Percentiles rank a stretch among this genome's conserved stretches.
These are phyloP conservation scores for Caenorhabditis wallacei DNA, from an alignment of 2,888 invertebrate species.

Conservation along the genomic window DNA sequence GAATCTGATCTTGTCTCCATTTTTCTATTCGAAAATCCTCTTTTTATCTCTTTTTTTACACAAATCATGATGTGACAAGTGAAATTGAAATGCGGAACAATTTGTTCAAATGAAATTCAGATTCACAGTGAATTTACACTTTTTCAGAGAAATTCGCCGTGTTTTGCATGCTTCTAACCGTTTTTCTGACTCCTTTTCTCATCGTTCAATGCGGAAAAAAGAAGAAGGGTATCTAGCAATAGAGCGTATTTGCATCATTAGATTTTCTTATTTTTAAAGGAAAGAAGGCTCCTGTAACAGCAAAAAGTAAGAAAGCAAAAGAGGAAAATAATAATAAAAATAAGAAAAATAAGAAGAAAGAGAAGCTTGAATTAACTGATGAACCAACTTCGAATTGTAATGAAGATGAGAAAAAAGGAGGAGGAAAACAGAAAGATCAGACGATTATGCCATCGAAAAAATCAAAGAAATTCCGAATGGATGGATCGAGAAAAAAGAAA, in stretches of 20 bases:
- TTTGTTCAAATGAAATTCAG: slow-evolving; percentile 9
- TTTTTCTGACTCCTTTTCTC: slow-evolving; percentile 21
- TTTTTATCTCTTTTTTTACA: not conserved
- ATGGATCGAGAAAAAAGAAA: slow-evolving; percentile 1
- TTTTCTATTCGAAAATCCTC: no score
- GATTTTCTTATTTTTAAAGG: no score
- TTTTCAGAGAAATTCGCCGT: slow-evolving; percentile 50
- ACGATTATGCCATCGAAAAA: slow-evolving; percentile 1
- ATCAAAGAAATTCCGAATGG: not conserved
- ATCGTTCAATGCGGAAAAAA: slow-evolving; percentile 37
- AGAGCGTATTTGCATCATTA: no score
- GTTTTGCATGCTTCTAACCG: slow-evolving; percentile 49
- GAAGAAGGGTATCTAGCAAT: not conserved
- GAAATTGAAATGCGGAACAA: slow-evolving; percentile 20
- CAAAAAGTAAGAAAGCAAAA: slow-evolving; percentile 5
- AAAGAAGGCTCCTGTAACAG: not conserved
- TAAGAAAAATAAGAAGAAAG: not conserved
- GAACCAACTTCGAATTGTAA: slow-evolving; percentile 11
- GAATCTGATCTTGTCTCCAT: slow-evolving; percentile 30
- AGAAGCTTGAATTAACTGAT: not conserved
- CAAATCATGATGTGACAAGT: slow-evolving; percentile 5
- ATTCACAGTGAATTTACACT: not conserved
- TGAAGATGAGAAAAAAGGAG: slow-evolving; percentile 16
- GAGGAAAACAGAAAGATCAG: slow-evolving; percentile 9
- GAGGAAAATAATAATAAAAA: not conserved